phyloP scores from a whole-genome alignment of 2,888 invertebrate species.

The Himalopsyche anomala region DNA sequence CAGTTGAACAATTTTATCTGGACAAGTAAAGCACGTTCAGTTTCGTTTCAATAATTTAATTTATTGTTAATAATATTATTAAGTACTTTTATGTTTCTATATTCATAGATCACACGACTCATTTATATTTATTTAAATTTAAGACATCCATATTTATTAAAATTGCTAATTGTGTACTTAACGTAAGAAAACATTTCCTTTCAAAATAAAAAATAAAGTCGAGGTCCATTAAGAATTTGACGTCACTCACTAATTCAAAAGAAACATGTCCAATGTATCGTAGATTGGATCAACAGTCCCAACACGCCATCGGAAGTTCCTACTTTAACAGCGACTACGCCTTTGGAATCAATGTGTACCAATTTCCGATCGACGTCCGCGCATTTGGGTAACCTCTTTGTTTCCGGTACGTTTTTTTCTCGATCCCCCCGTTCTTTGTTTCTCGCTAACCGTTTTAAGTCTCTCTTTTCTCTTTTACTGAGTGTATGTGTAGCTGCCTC shows the following conservation, averaged over 20 bases:
- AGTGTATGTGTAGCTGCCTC: conserved; percentile 56
- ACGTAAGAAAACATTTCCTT: too few species aligned
- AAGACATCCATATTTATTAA: too few species aligned
- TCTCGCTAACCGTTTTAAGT: conserved; percentile 65
- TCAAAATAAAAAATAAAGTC: neutral
- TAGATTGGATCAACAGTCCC: conserved; percentile 19
- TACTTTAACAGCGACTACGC: conserved; percentile 46
- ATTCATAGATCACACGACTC: too few species aligned
- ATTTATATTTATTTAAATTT: too few species aligned
- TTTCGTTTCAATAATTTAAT: too few species aligned
- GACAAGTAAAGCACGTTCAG: too few species aligned
- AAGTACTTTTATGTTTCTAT: too few species aligned
- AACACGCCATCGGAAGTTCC: neutral
- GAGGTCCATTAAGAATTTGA: neutral
- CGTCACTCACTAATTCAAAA: conserved; percentile 25
- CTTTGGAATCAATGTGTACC: conserved; percentile 61
- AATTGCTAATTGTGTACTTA: too few species aligned
- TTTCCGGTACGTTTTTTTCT: conserved; percentile 55
- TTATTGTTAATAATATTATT: too few species aligned
- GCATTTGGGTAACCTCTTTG: conserved; percentile 65
- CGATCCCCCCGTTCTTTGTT: conserved; percentile 58
- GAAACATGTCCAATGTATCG: conserved; percentile 34
- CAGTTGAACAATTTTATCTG: too few species aligned
- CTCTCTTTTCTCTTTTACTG: conserved; percentile 53
- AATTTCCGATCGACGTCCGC: conserved; percentile 59